phyloP scores from a whole-genome alignment of 2,113 vertebrate species.

The Ovis canadensis region DNA sequence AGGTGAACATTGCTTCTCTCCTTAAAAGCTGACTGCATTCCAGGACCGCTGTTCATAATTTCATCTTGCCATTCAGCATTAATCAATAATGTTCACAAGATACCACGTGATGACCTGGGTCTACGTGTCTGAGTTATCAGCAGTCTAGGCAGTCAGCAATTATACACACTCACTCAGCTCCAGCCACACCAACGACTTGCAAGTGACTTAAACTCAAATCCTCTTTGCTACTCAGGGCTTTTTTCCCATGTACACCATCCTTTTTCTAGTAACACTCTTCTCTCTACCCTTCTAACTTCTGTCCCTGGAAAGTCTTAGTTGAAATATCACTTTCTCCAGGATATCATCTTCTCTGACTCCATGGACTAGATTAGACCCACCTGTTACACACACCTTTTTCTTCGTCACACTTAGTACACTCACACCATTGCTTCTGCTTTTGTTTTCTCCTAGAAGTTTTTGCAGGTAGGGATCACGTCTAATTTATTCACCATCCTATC shows the following conservation, averaged over 20 bases:
- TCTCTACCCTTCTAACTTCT: background rate
- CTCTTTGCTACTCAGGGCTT: background rate
- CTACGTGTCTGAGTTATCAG: background rate
- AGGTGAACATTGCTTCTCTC: background rate
- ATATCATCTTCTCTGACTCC: background rate
- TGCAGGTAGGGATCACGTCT: background rate
- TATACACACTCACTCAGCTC: background rate
- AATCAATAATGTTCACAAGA: background rate
- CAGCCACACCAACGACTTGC: background rate
- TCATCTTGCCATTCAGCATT: background rate
- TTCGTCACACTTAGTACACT: background rate
- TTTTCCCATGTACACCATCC: background rate
- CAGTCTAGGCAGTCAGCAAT: background rate
- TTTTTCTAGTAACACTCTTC: background rate
- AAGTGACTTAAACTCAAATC: background rate
- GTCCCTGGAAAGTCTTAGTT: background rate
- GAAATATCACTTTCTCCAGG: background rate
- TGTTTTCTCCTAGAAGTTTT: background rate
- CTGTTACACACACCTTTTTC: accelerated
- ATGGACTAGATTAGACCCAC: background rate
- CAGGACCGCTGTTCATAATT: background rate
- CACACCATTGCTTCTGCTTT: background rate
- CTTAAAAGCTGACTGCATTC: background rate
- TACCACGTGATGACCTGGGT: background rate
- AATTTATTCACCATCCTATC: background rate